These are phyloP conservation scores for Pachyramphus minor DNA, from an alignment of 2,113 vertebrate species.

Conservation along the genomic window DNA sequence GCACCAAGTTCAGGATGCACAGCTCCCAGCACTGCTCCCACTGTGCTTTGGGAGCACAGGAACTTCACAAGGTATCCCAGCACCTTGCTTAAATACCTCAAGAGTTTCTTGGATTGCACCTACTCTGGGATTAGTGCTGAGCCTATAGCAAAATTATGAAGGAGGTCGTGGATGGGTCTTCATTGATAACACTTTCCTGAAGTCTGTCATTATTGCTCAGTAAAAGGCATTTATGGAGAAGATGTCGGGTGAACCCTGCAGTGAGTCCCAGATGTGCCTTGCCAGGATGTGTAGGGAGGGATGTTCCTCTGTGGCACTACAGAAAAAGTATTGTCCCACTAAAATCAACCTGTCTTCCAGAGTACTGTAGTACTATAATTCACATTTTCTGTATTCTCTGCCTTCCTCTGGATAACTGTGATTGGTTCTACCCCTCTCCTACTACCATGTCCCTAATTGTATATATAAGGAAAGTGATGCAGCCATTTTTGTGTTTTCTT, in stretches of 20 bases:
- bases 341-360: background rate
- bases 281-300: background rate
- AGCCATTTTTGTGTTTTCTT: slow-evolving; percentile 16
- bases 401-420: background rate
- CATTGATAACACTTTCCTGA: background rate
- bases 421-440: background rate
- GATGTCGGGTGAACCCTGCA: background rate
- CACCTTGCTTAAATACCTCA: background rate
- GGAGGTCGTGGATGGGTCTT: background rate
- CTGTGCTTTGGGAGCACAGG: background rate
- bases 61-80: background rate
- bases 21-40: background rate
- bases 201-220: background rate
- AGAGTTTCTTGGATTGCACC: background rate
- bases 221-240: background rate
- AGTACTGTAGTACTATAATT: background rate
- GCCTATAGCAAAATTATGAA: background rate
- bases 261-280: background rate
- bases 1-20: background rate
- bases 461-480: background rate
- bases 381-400: background rate
- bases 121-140: background rate
- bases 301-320: background rate
- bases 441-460: background rate
- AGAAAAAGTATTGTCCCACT: background rate